These are phyloP conservation scores for Lasiurus borealis DNA, from an alignment of 2,113 vertebrate species.

Conservation along the genomic window DNA sequence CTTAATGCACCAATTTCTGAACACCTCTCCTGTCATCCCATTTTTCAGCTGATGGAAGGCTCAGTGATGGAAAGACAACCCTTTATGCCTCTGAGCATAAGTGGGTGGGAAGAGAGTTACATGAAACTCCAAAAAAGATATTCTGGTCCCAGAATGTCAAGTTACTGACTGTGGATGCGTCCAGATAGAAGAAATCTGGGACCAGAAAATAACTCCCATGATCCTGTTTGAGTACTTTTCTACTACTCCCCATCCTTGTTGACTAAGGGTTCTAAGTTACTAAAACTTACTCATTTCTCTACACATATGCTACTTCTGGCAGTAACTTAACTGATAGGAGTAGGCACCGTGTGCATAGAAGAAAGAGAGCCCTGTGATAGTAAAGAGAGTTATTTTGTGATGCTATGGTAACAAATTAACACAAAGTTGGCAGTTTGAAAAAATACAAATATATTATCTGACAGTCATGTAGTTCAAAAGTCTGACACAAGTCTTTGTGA, in stretches of 20 bases:
- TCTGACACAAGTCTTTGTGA: not conserved
- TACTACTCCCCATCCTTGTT: not conserved
- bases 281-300: not conserved
- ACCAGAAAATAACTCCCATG: not conserved
- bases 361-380: not conserved
- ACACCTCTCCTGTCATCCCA: accelerated
- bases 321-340: not conserved
- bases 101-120: not conserved
- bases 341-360: too few relatives aligned
- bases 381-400: not conserved
- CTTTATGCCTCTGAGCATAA: not conserved
- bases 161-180: not conserved
- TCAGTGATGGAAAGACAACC: not conserved
- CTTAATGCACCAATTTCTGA: not conserved
- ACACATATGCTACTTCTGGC: not conserved
- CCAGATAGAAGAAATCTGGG: not conserved
- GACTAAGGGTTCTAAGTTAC: not conserved
- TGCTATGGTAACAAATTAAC: not conserved
- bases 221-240: not conserved
- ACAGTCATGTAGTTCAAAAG: not conserved
- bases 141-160: not conserved
- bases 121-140: not conserved
- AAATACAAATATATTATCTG: not conserved
- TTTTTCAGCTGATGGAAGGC: not conserved
- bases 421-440: not conserved